phyloP scores from a whole-genome alignment of 2,797 vertebrate genomes.

The Saguinus oedipus region DNA sequence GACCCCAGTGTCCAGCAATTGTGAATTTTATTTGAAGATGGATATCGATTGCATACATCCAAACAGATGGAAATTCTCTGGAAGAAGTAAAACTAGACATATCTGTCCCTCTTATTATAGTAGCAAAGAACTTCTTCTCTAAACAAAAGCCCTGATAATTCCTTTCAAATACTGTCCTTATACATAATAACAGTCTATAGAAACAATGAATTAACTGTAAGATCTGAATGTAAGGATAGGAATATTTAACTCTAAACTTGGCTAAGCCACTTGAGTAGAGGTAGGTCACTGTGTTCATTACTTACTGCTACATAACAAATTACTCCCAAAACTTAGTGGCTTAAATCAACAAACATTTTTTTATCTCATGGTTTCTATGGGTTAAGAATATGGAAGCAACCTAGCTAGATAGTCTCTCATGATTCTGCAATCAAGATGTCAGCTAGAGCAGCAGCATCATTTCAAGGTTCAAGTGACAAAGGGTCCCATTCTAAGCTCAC shows the following conservation, averaged over 20 bases:
- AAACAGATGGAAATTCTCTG: constrained; percentile 28
- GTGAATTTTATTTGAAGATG: background rate
- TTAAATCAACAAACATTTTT: background rate
- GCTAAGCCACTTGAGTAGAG: background rate
- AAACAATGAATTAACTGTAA: background rate
- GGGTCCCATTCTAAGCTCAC: background rate
- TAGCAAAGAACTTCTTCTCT: background rate
- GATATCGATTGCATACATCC: background rate
- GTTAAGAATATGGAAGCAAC: background rate
- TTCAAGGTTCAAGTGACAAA: background rate
- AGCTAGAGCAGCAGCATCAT: background rate
- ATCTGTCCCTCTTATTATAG: background rate
- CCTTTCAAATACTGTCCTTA: background rate
- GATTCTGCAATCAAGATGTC: background rate
- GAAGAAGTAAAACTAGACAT: constrained; percentile 18
- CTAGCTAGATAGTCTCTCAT: background rate
- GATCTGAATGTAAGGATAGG: background rate
- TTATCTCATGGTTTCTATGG: background rate
- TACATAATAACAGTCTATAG: background rate
- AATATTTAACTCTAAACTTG: background rate
- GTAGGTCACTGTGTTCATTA: background rate
- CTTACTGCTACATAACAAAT: background rate
- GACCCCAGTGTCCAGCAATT: background rate
- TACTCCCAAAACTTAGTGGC: background rate
- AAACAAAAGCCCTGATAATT: background rate